Conservation (phyloP, 1,140 invertebrate species). For the Sinella curviseta region DNA sequence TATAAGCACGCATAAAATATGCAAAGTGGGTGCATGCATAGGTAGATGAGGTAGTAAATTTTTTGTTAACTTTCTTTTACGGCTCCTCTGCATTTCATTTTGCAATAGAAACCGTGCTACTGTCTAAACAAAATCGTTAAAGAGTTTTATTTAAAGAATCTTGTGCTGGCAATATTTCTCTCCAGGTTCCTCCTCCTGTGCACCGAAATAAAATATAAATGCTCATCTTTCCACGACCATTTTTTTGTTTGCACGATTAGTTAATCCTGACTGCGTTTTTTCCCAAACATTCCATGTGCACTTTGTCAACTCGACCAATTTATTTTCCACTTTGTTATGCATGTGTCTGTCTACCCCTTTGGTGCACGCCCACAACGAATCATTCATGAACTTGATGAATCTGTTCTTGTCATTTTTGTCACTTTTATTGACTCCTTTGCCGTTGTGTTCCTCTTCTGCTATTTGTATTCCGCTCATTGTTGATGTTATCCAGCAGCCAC, state of each 20-base stretch:
- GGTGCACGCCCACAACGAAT: slow-evolving; percentile 32
- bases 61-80: no score
- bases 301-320: slow-evolving; percentile 36
- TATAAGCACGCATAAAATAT: no score
- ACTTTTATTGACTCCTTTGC: slow-evolving; percentile 37
- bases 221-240: not conserved
- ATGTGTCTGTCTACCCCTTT: slow-evolving; percentile 27
- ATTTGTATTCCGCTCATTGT: not conserved
- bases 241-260: not conserved
- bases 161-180: no score
- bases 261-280: no score
- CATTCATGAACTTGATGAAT: slow-evolving; percentile 36
- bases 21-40: no score
- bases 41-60: no score
- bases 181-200: no score
- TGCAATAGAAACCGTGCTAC: no score
- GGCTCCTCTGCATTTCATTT: no score
- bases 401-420: slow-evolving; percentile 34
- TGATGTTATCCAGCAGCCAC: slow-evolving; percentile 10
- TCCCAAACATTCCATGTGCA: not conserved
- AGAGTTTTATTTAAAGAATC: no score
- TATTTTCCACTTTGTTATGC: slow-evolving; percentile 36
- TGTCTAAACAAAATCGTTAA: no score
- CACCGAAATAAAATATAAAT: no score
- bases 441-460: not conserved